Evolutionary conservation across 2,797 vertebrate genomes (phyloP), one percentile per base, ranked within the genome.

Genomic region (Calcarius lapponicus): DNA sequence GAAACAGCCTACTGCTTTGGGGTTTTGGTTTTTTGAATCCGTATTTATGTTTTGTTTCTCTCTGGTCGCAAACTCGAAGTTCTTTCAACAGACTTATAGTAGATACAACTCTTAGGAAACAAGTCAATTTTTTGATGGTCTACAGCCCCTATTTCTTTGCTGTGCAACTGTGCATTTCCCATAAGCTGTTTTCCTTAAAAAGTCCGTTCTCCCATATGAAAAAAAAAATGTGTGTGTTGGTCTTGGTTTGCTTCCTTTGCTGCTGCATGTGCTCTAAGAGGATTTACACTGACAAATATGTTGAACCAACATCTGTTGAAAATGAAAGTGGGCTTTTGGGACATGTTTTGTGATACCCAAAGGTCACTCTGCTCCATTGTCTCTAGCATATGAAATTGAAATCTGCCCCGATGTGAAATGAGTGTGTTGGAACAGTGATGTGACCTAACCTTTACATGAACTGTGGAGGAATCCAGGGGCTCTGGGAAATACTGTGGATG

Each of bases 371-470:
- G 5, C 90, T 94, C 88, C 80, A 40, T 67, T 92, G 94, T 95
- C 70, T 90, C 16, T 64, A 84, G 67, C 87, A 50, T 67, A 90
- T 53, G 89, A 93, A 93, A 90, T 86, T 74, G 86, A 86, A 80
- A 84, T 96, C 80, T 75, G 40, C 64, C 66, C 66, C 19, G 4
- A 75, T 94, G 71, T 88, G 88, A 78, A 91, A 70, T 24, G 66
- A 92, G 80, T 50, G 24, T 2, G 7, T n/a, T 80, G 92, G 82
- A 90, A 4, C 54, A 64, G 70, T 12, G 82, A 74, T 81, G 82
- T 92, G 95, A 86, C 76, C 87, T 96, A 91, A 95, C 92, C 96
- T 96, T 96, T 56, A 5, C 31, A 47, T 96, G 95, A 97, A 95
- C 93, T 86, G 70, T 81, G 70, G 45, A 92, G 82, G 93, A 96